Conservation (phyloP, 1,140 invertebrate species). For the Drosophila nannoptera region DNA sequence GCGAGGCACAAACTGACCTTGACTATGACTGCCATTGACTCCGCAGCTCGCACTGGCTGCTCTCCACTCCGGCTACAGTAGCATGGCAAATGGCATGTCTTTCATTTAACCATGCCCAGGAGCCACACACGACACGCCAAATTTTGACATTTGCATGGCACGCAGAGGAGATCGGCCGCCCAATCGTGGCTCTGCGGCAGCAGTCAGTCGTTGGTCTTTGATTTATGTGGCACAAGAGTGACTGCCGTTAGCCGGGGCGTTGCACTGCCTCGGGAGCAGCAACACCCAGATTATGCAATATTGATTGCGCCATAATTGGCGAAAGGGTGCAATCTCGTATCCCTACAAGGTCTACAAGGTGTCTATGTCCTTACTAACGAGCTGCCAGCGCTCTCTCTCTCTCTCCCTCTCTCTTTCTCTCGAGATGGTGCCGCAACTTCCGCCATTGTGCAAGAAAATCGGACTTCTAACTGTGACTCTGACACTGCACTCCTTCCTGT, state of each 20-base stretch:
- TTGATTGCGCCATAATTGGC: conserved; percentile 77
- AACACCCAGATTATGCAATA: conserved; percentile 69
- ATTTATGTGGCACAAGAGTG: conserved; percentile 75
- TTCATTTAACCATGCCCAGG: conserved; percentile 62
- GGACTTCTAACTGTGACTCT: conserved; percentile 18
- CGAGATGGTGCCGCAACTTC: conserved; percentile 22
- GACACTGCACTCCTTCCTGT: conserved; percentile 39
- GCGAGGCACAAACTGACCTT: conserved; percentile 67
- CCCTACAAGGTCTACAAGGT: conserved; percentile 75
- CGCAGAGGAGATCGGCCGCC: conserved; percentile 39
- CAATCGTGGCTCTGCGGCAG: conserved; percentile 29
- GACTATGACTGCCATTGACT: conserved; percentile 48
- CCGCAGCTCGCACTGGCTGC: neutral
- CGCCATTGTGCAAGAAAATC: conserved; percentile 49
- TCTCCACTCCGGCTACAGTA: neutral
- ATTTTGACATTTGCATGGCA: conserved; percentile 73
- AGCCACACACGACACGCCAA: conserved; percentile 74
- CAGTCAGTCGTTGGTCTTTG: conserved; percentile 30
- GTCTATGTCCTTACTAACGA: conserved; percentile 68
- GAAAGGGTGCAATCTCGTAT: conserved; percentile 69
- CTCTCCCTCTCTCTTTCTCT: too few relatives aligned
- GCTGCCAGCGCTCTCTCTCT: conserved; percentile 37
- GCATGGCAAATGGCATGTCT: conserved; percentile 35
- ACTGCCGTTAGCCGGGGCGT: conserved; percentile 72
- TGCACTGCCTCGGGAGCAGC: conserved; percentile 37